Base-by-base conservation (phyloP, 2,113 vertebrate genomes). In the Ochotona curzoniae region DNA sequence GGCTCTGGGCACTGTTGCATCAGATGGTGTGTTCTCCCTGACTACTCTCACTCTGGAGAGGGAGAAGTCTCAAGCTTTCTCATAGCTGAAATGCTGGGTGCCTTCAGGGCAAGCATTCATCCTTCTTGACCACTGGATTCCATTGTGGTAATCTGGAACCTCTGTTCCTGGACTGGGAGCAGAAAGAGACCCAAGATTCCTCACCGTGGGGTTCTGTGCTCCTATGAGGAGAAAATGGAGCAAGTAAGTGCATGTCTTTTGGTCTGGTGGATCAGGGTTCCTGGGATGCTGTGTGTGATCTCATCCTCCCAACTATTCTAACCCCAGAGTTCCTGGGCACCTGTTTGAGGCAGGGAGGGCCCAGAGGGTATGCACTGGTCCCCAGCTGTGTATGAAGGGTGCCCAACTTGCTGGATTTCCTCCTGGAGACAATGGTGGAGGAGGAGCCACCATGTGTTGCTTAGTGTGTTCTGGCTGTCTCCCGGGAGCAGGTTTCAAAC, bases 401-500 rank as follows among this genome's bases (percentile, higher is more conserved):
- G 5, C 20, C 12, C 32, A 57, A 18, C 44, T 25, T 23, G 23
- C 5, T 1, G 11, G 23, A 32, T 15, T 20, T 12, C 35, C 32
- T 47, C 30, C 12, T 14, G 4, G 44, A 71, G 69, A 4, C 2
- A 63, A 83, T 25, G 2, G 0, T 0, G 0, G 32, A 64, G 38
- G 23, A 47, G 8, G 9, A 54, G 21, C n/a, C 14, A 9, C 13
- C 14, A 18, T 18, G 15, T 4, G 13, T 2, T 8, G 15, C 25
- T 17, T 44, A 4, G 5, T 1, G 26, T 57, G 51, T 35, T 3
- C 1, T 10, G 20, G 74, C 73, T 81, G 23, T 51, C 73, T 80
- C 60, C 66, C 32, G 15, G 81, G 60, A 89, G 70, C 9, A 7
- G 73, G 44, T 70, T 74, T 89, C 81, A 75, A 51, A 76, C 44